phyloP scores from a whole-genome alignment of 30 jellyfish, hydroid and myxozoan species.

The Aurelia aurita complex sp. Pacific region DNA sequence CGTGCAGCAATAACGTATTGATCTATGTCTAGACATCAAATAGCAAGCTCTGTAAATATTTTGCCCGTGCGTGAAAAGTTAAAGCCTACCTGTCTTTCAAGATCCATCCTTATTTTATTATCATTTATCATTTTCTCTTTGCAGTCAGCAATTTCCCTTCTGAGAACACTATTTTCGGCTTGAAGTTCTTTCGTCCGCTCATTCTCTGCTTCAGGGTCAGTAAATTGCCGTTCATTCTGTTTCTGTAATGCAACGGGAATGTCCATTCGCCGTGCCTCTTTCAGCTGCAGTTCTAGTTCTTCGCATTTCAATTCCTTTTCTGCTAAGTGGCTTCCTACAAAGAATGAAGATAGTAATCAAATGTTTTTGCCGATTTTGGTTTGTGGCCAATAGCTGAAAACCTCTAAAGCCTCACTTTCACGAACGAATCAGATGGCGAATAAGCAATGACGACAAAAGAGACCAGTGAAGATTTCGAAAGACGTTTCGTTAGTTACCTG shows the following conservation, averaged over 20 bases:
- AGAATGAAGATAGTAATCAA: background rate
- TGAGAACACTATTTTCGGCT: conserved; percentile 27
- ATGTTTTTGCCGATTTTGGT: background rate
- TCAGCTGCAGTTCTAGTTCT: background rate
- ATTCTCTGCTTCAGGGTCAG: background rate
- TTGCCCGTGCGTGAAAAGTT: too few relatives aligned
- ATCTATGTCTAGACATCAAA: too few relatives aligned
- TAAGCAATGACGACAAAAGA: too few relatives aligned
- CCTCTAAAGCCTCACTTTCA: too few relatives aligned
- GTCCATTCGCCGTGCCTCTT: background rate
- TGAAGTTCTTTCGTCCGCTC: conserved; percentile 5
- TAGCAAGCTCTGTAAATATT: too few relatives aligned
- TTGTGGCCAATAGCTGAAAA: too few relatives aligned
- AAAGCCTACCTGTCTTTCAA: conserved; percentile 64
- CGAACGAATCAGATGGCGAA: too few relatives aligned
- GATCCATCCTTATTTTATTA: conserved; percentile 22
- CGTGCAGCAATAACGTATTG: too few relatives aligned
- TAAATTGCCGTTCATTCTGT: background rate
- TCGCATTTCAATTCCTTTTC: conserved; percentile 1
- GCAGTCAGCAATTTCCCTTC: conserved; percentile 5
- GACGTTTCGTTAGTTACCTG: too few relatives aligned
- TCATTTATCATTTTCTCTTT: conserved; percentile 38
- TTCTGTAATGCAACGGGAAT: background rate
- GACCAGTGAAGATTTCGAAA: too few relatives aligned
- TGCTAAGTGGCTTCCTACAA: background rate